These are phyloP conservation scores for Microcebus murinus DNA, from an alignment of 2,113 vertebrate genomes.

Conservation along the genomic window DNA sequence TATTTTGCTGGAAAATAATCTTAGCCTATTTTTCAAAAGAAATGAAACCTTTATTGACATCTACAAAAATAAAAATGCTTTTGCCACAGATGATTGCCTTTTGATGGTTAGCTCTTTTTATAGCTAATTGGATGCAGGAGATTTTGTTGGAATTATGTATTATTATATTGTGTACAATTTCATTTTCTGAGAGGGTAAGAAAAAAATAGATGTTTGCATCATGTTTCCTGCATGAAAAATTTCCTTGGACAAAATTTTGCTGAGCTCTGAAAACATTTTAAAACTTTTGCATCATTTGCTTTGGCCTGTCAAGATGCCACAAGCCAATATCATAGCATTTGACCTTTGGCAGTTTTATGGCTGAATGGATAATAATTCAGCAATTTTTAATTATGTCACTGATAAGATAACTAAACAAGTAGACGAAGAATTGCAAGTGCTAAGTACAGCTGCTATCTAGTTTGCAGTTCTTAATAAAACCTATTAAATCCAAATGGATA, in stretches of 20 bases:
- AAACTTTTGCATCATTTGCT: conserved; percentile 46
- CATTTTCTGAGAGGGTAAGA: conserved; percentile 54
- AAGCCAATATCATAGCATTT: conserved; percentile 46
- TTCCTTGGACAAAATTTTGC: conserved; percentile 49
- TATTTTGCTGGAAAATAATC: conserved; percentile 44
- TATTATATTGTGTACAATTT: conserved; percentile 37
- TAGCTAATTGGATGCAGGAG: conserved; percentile 46
- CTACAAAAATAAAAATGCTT: conserved; percentile 56
- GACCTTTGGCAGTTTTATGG: conserved; percentile 57
- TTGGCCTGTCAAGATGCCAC: background rate
- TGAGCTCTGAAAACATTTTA: conserved; percentile 47
- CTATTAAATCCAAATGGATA: conserved; percentile 15
- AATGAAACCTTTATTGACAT: conserved; percentile 46
- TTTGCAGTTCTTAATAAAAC: conserved; percentile 50
- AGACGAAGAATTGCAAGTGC: conserved; percentile 27
- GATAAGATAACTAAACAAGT: conserved; percentile 55
- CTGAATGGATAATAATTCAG: conserved; percentile 61
- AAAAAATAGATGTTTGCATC: conserved; percentile 53
- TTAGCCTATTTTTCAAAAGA: conserved; percentile 50
- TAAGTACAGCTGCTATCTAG: background rate
- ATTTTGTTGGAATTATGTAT: conserved; percentile 37
- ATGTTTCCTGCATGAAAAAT: conserved; percentile 38
- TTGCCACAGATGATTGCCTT: conserved; percentile 56
- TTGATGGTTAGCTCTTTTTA: conserved; percentile 54
- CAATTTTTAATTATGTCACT: conserved; percentile 54